Percentiles rank a stretch among this genome's conserved stretches.
These are phyloP conservation scores for Hucho hucho DNA, from an alignment of 2,113 vertebrate species.

Conservation along the genomic window DNA sequence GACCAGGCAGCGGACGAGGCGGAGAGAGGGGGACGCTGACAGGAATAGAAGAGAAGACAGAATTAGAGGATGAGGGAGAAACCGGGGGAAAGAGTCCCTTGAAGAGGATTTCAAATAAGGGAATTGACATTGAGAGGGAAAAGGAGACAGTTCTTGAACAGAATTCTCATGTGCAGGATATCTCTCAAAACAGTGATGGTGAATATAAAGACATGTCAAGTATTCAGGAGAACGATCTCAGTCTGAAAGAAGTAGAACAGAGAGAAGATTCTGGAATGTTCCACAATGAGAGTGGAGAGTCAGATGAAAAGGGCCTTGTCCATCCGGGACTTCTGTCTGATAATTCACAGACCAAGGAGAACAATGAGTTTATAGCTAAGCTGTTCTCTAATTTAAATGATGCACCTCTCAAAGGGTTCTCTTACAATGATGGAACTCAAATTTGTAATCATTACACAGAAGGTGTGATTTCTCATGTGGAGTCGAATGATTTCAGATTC, in stretches of 20 bases:
- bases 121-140: constrained; percentile 12
- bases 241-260: constrained; percentile 21
- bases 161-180: constrained; percentile 29
- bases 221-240: constrained; percentile 32
- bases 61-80: constrained; percentile 66
- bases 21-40: constrained; percentile 68
- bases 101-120: constrained; percentile 22
- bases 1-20: constrained; percentile 59
- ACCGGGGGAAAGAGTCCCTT: constrained; percentile 42
- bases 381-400: constrained; percentile 67
- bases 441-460: constrained; percentile 56
- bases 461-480: constrained; percentile 48
- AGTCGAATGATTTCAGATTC: constrained; percentile 53
- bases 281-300: constrained; percentile 37
- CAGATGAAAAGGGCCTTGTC: not conserved
- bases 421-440: constrained; percentile 32
- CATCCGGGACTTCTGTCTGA: constrained; percentile 30
- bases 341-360: constrained; percentile 53
- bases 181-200: constrained; percentile 22
- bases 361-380: constrained; percentile 63
- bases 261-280: constrained; percentile 61
- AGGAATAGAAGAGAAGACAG: constrained; percentile 76
- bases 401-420: constrained; percentile 56
- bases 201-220: not conserved
- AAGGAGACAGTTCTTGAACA: constrained; percentile 9